A percentile compares a stretch with the other conserved stretches of the same genome.
These are phyloP conservation scores for Oxytorus armatus DNA, from an alignment of 2,888 invertebrate species.

Conservation along the genomic window DNA sequence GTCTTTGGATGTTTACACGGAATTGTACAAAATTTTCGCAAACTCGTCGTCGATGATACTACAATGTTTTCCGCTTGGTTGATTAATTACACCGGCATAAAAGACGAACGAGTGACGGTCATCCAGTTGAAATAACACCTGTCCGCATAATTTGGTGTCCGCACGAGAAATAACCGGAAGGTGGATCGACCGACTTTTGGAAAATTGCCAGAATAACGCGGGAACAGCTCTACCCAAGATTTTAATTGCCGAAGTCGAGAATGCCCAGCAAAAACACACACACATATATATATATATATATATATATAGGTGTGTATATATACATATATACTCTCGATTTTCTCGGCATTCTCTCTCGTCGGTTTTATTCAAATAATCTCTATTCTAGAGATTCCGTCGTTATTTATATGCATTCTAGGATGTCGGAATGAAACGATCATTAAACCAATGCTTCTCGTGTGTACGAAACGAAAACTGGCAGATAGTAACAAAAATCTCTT, in stretches of 20 bases:
- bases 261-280: slow-evolving; percentile 42
- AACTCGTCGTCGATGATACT: slow-evolving; percentile 35
- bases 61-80: slow-evolving; percentile 45
- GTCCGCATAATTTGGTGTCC: slow-evolving; percentile 56
- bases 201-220: slow-evolving; percentile 34
- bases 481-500: slow-evolving; percentile 6
- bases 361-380: slow-evolving; percentile 2
- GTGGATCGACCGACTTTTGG: slow-evolving; percentile 56
- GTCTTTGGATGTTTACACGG: slow-evolving; percentile 3
- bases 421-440: slow-evolving; percentile 39
- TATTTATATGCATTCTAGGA: slow-evolving; percentile 29
- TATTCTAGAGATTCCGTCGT: slow-evolving; percentile 2
- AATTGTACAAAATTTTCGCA: slow-evolving; percentile 1
- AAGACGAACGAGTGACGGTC: slow-evolving; percentile 54
- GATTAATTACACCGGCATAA: slow-evolving; percentile 48
- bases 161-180: slow-evolving; percentile 48
- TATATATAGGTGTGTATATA: background rate
- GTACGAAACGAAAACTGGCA: no score
- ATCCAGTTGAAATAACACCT: slow-evolving; percentile 56
- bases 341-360: background rate
- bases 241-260: slow-evolving; percentile 64
- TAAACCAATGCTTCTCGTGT: slow-evolving; percentile 36
- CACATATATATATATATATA: slow-evolving; percentile 2
- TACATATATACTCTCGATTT: background rate
- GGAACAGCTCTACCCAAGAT: slow-evolving; percentile 31